phyloP scores from a whole-genome alignment of 2,888 invertebrate species.

The Drosophila merina region DNA sequence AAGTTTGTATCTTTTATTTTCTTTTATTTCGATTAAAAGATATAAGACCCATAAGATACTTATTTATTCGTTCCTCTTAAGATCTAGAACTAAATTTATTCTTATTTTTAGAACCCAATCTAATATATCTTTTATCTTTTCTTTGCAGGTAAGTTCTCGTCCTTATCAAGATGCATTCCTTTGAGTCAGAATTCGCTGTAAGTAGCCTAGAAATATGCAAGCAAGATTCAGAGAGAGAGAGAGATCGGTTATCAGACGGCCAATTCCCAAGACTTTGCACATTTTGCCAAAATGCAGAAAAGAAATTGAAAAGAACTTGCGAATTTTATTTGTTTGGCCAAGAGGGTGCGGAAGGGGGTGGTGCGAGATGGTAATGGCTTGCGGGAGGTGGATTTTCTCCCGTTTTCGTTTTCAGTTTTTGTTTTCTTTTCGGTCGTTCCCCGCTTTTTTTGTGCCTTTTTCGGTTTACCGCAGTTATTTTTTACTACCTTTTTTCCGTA shows the following conservation, averaged over 20 bases:
- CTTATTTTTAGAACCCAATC: not conserved
- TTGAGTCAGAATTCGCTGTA: slow-evolving; percentile 40
- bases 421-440: slow-evolving; percentile 76
- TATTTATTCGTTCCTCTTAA: no score
- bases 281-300: slow-evolving; percentile 24
- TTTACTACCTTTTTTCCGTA: slow-evolving; percentile 80
- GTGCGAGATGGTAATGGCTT: slow-evolving; percentile 26
- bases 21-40: no score
- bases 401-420: slow-evolving; percentile 73
- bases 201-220: slow-evolving; percentile 62
- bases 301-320: slow-evolving; percentile 57
- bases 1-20: no score
- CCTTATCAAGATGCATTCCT: slow-evolving; percentile 10
- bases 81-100: no score
- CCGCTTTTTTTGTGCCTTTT: slow-evolving; percentile 75
- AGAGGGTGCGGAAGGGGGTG: not conserved
- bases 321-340: slow-evolving; percentile 1
- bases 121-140: slow-evolving; percentile 22
- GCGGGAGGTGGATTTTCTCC: slow-evolving; percentile 57
- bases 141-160: slow-evolving; percentile 68
- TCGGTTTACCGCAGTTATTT: slow-evolving; percentile 80
- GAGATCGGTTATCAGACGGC: slow-evolving; percentile 42
- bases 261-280: slow-evolving; percentile 42
- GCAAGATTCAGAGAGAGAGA: slow-evolving; percentile 15
- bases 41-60: no score